Conservation (phyloP, 2,797 vertebrate species). For the Thaleichthys pacificus region DNA sequence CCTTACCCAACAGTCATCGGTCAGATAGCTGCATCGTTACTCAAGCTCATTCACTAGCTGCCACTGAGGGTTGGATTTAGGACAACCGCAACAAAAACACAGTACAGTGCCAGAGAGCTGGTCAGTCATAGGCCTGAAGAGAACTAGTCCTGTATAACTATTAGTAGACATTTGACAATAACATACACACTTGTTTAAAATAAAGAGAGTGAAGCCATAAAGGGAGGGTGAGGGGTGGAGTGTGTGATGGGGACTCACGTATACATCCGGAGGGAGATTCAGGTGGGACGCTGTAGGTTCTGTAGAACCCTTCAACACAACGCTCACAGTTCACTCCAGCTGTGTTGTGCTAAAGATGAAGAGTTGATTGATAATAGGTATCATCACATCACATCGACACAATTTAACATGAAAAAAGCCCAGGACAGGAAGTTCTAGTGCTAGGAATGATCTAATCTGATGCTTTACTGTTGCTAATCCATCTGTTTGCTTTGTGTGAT, state of each 20-base stretch:
- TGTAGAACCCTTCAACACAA: conserved; percentile 84
- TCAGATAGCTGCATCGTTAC: conserved; percentile 22
- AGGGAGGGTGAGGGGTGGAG: not conserved
- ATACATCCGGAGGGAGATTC: conserved; percentile 80
- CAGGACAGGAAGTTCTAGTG: not conserved
- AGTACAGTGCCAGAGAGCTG: too few species aligned
- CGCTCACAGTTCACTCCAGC: conserved; percentile 90
- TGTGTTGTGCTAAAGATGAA: conserved; percentile 85
- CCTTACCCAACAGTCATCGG: conserved; percentile 24
- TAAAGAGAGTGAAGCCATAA: not conserved
- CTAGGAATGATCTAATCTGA: not conserved
- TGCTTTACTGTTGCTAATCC: not conserved
- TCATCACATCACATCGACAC: not conserved
- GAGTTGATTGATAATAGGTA: not conserved
- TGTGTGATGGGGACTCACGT: conserved; percentile 72
- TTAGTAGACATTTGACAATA: too few species aligned
- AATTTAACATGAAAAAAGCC: not conserved
- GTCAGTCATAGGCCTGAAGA: too few species aligned
- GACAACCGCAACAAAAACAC: not conserved
- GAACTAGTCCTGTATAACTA: too few species aligned
- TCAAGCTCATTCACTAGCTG: not conserved
- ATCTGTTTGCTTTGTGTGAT: not conserved
- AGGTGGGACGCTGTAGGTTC: conserved; percentile 70
- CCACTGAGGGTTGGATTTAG: not conserved
- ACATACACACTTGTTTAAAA: not conserved